These are phyloP conservation scores for Alviniconcha marisindica DNA, from an alignment of 1,140 invertebrate species.

Conservation along the genomic window DNA sequence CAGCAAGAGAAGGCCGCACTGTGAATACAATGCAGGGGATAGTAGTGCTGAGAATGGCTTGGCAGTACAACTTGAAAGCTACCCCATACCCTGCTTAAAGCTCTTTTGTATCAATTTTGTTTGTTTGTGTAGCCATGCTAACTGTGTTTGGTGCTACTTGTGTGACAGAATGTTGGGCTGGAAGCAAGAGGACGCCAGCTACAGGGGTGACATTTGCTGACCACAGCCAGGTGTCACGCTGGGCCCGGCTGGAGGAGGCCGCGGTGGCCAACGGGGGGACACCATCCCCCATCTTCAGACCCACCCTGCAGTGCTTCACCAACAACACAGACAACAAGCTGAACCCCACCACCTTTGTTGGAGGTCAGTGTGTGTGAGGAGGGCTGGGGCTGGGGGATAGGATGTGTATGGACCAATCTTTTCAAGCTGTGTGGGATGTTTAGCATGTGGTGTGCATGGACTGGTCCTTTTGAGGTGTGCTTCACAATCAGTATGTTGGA, in stretches of 20 bases:
- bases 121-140: too few species aligned
- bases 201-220: constrained; percentile 26
- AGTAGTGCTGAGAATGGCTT: too few species aligned
- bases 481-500: not conserved
- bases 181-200: constrained; percentile 10
- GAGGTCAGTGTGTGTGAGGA: constrained; percentile 76
- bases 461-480: not conserved
- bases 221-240: not conserved
- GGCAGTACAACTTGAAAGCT: too few species aligned
- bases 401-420: not conserved
- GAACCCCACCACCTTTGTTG: constrained; percentile 84
- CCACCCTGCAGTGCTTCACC: constrained; percentile 83
- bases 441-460: not conserved
- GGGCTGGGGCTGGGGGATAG: too few species aligned
- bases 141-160: not conserved
- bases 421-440: not conserved
- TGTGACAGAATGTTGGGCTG: not conserved
- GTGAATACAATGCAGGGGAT: too few species aligned
- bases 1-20: too few species aligned
- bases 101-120: too few species aligned
- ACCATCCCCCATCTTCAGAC: constrained; percentile 87
- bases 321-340: constrained; percentile 81
- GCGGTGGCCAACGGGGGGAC: constrained; percentile 82
- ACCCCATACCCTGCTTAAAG: too few species aligned
- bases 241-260: constrained; percentile 83